Percentiles rank a stretch among this genome's conserved stretches.
Evolutionary conservation across 2,888 invertebrate genomes (phyloP).

Genomic region (Bellardia bayeri): DNA sequence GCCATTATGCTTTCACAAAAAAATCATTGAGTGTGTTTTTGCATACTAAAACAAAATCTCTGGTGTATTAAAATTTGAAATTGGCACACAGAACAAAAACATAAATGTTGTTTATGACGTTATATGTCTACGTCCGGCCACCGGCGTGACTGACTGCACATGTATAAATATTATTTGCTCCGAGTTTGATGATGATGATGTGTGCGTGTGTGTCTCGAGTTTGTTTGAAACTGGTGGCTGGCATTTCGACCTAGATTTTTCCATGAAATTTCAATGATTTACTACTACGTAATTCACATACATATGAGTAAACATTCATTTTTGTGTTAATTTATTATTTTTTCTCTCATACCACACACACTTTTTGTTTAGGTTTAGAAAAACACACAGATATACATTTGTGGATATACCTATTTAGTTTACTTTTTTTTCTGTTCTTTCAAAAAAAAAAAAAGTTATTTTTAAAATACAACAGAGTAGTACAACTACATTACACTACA

Average conservation of each 20-base stretch:
- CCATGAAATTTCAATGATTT: slow-evolving; percentile 66
- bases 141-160: slow-evolving; percentile 36
- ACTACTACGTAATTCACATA: slow-evolving; percentile 60
- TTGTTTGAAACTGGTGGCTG: slow-evolving; percentile 25
- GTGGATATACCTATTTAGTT: background rate
- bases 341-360: slow-evolving; percentile 25
- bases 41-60: background rate
- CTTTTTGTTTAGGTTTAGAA: background rate
- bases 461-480: slow-evolving; percentile 5
- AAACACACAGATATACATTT: background rate
- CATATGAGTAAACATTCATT: slow-evolving; percentile 58
- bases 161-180: slow-evolving; percentile 32
- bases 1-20: too few relatives aligned
- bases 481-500: slow-evolving; percentile 1
- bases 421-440: background rate
- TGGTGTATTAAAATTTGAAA: background rate
- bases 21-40: too few relatives aligned
- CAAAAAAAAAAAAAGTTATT: slow-evolving; percentile 10
- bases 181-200: background rate
- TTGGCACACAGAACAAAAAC: slow-evolving; percentile 5
- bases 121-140: slow-evolving; percentile 55
- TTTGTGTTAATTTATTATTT: background rate
- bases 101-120: slow-evolving; percentile 40
- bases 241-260: slow-evolving; percentile 65
- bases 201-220: slow-evolving; percentile 12